phyloP scores from a whole-genome alignment of 1,140 invertebrate species.

The Latrodectus geometricus region DNA sequence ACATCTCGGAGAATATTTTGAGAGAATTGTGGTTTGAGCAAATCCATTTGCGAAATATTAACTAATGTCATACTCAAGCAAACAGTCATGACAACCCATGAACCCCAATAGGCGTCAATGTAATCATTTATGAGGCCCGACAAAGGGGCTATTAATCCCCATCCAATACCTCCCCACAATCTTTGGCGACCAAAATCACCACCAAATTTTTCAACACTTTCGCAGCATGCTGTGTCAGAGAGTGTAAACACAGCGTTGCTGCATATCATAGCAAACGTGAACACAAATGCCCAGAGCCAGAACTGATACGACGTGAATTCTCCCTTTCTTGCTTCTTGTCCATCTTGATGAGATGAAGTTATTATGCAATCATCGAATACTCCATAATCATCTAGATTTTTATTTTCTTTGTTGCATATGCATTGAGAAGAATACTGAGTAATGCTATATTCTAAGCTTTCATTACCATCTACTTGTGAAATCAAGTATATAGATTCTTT shows the following conservation, averaged over 20 bases:
- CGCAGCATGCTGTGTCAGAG: slow-evolving; percentile 42
- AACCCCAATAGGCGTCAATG: not conserved
- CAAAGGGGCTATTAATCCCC: slow-evolving; percentile 17
- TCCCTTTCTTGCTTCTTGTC: not conserved
- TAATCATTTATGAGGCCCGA: slow-evolving; percentile 17
- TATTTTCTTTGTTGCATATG: not conserved
- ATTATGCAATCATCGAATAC: not conserved
- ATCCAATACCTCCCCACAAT: slow-evolving; percentile 22
- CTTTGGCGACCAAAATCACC: slow-evolving; percentile 28
- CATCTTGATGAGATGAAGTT: not conserved
- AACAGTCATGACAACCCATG: slow-evolving; percentile 23
- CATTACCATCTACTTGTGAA: no score
- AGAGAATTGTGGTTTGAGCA: slow-evolving; percentile 19
- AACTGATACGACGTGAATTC: slow-evolving; percentile 20
- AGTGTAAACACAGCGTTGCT: slow-evolving; percentile 2
- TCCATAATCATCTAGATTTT: not conserved
- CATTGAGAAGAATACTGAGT: not conserved
- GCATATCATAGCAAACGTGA: not conserved
- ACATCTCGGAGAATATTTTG: slow-evolving; percentile 26
- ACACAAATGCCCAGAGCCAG: slow-evolving; percentile 10
- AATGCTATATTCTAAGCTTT: no score
- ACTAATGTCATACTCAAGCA: not conserved
- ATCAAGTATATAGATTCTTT: no score
- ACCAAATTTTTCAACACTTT: slow-evolving; percentile 12
- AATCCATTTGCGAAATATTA: slow-evolving; percentile 23